Conservation (phyloP, 2,888 invertebrate species). For the Aspidiotus destructor region DNA sequence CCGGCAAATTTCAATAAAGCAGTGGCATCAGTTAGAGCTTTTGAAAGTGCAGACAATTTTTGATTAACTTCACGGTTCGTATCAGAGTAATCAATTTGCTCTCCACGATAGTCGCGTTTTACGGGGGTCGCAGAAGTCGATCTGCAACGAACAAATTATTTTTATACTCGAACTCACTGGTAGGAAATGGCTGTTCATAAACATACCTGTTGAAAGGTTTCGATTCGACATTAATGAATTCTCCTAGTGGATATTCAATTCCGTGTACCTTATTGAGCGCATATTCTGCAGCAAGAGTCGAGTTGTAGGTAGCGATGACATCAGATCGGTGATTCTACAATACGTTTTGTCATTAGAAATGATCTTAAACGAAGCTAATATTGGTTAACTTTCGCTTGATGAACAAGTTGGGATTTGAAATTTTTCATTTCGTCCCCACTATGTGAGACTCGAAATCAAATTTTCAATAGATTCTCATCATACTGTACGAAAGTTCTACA, state of each 20-base stretch:
- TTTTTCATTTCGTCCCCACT: too few species aligned
- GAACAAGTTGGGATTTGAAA: too few species aligned
- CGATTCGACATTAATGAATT: slow-evolving; percentile 39
- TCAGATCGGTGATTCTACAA: slow-evolving; percentile 18
- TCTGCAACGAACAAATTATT: background rate
- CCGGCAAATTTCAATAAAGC: slow-evolving; percentile 59
- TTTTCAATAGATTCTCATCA: too few species aligned
- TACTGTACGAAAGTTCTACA: too few species aligned
- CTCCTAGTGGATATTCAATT: slow-evolving; percentile 85
- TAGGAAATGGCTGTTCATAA: background rate
- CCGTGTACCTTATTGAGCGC: slow-evolving; percentile 78
- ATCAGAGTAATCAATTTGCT: slow-evolving; percentile 11
- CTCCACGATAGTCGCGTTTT: slow-evolving; percentile 24
- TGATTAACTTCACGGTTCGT: slow-evolving; percentile 19
- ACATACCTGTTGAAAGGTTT: slow-evolving; percentile 19
- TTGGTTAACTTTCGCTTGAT: too few species aligned
- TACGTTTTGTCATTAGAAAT: too few species aligned
- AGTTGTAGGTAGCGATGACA: slow-evolving; percentile 48
- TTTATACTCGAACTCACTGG: background rate
- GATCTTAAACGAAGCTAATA: too few species aligned
- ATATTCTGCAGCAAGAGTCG: slow-evolving; percentile 58
- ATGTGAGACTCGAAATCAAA: too few species aligned
- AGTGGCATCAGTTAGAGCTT: slow-evolving; percentile 46
- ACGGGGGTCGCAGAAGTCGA: background rate
- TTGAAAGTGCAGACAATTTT: slow-evolving; percentile 18